These are phyloP conservation scores for Hoplostethus atlanticus DNA, from an alignment of 2,797 vertebrate genomes.

Conservation along the genomic window DNA sequence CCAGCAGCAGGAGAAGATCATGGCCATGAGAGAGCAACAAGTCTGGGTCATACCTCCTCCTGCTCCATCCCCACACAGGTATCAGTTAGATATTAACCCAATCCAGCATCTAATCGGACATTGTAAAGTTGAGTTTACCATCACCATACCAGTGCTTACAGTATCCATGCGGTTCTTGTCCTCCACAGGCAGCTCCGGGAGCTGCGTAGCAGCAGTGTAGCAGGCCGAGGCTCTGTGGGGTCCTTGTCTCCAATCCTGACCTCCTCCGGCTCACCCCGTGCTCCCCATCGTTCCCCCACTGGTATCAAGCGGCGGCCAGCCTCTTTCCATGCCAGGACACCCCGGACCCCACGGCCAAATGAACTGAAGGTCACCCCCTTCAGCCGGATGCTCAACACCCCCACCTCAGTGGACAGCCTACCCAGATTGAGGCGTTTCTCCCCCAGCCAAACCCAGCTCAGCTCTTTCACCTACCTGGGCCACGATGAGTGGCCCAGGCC, in stretches of 20 bases:
- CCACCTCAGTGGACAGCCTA: conserved; percentile 95
- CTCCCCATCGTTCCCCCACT: conserved; percentile 88
- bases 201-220: conserved; percentile 86
- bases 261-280: conserved; percentile 87
- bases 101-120: not conserved
- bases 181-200: conserved; percentile 90
- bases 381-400: conserved; percentile 94
- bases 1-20: conserved; percentile 95
- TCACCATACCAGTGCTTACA: not conserved
- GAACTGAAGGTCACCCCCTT: conserved; percentile 94
- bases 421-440: conserved; percentile 93
- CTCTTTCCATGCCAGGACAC: conserved; percentile 90
- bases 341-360: conserved; percentile 92
- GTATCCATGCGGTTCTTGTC: conserved; percentile 39
- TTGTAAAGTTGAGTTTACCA: not conserved
- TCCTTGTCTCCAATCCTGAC: conserved; percentile 86
- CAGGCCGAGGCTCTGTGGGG: conserved; percentile 85
- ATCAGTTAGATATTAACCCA: not conserved
- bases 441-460: conserved; percentile 90
- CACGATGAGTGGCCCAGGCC: conserved; percentile 78
- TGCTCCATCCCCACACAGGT: conserved; percentile 81
- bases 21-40: conserved; percentile 96
- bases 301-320: conserved; percentile 89
- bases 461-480: conserved; percentile 93
- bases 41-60: conserved; percentile 95